Evolutionary conservation across 2,888 invertebrate genomes (phyloP).

Genomic region (Sarcophaga carnaria): DNA sequence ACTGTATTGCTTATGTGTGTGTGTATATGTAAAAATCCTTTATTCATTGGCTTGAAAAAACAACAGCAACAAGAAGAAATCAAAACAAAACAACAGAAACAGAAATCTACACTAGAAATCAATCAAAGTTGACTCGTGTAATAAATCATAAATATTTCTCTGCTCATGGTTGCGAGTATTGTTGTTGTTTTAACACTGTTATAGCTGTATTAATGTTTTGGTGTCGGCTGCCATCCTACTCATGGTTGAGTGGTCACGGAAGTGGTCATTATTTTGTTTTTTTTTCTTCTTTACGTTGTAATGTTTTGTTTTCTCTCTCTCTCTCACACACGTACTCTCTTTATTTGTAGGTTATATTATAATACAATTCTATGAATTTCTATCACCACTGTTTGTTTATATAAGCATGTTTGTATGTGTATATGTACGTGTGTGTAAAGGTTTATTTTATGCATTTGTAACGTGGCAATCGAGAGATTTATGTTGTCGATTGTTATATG

Average conservation of each 20-base stretch:
- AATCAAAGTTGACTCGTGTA: slow-evolving; percentile 68
- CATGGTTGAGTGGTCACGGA: slow-evolving; percentile 65
- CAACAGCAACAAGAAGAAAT: background rate
- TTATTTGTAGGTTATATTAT: background rate
- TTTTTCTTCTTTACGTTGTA: background rate
- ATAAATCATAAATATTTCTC: slow-evolving; percentile 68
- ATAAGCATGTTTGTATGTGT: background rate
- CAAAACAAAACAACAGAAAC: slow-evolving; percentile 5
- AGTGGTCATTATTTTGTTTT: slow-evolving; percentile 44
- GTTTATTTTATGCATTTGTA: slow-evolving; percentile 35
- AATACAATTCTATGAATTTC: slow-evolving; percentile 15
- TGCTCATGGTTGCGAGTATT: slow-evolving; percentile 1
- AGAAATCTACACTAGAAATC: slow-evolving; percentile 60
- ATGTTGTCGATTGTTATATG: slow-evolving; percentile 61
- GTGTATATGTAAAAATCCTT: slow-evolving; percentile 34
- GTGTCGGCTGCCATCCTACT: slow-evolving; percentile 31
- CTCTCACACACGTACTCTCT: background rate
- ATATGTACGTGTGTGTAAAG: background rate
- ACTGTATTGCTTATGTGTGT: background rate
- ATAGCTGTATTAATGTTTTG: background rate
- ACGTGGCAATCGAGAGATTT: slow-evolving; percentile 64
- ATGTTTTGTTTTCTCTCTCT: slow-evolving; percentile 22
- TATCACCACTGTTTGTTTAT: background rate
- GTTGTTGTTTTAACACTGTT: slow-evolving; percentile 1
- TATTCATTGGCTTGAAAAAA: slow-evolving; percentile 35